Conservation (phyloP, 2,113 vertebrate species). For the Bucco capensis region DNA sequence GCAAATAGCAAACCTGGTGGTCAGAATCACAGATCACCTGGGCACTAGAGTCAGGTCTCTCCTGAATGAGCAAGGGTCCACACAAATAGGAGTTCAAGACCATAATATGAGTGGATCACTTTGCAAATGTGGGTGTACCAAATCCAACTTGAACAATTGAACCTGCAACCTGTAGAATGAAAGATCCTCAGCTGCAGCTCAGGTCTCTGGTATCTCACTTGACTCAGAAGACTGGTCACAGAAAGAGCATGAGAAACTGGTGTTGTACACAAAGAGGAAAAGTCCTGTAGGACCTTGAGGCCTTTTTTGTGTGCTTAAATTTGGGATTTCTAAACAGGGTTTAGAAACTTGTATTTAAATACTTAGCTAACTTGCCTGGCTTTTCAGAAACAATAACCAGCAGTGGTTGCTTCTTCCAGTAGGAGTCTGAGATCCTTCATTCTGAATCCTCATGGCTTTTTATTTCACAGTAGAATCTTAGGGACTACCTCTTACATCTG, state of each 20-base stretch:
- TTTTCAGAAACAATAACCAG: neutral
- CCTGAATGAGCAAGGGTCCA: neutral
- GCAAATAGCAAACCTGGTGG: neutral
- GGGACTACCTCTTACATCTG: neutral
- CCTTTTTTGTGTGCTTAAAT: neutral
- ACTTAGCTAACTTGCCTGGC: neutral
- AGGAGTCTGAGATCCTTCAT: neutral
- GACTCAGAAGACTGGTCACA: neutral
- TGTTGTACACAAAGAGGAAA: neutral
- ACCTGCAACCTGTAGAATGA: neutral
- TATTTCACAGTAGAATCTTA: neutral
- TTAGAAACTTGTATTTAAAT: neutral
- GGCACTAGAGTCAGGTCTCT: neutral
- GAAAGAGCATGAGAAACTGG: neutral
- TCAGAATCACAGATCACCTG: neutral
- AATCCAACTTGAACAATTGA: neutral
- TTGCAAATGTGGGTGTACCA: neutral
- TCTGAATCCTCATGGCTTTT: neutral
- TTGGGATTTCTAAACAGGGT: neutral
- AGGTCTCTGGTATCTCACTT: neutral
- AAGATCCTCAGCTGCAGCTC: neutral
- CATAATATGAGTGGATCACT: neutral
- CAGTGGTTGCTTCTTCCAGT: neutral
- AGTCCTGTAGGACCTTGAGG: neutral
- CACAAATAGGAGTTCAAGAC: accelerated